Percentiles rank a stretch among this genome's conserved stretches.
These are phyloP conservation scores for Pardosa pseudoannulata DNA, from an alignment of 2,888 invertebrate genomes.

Conservation along the genomic window DNA sequence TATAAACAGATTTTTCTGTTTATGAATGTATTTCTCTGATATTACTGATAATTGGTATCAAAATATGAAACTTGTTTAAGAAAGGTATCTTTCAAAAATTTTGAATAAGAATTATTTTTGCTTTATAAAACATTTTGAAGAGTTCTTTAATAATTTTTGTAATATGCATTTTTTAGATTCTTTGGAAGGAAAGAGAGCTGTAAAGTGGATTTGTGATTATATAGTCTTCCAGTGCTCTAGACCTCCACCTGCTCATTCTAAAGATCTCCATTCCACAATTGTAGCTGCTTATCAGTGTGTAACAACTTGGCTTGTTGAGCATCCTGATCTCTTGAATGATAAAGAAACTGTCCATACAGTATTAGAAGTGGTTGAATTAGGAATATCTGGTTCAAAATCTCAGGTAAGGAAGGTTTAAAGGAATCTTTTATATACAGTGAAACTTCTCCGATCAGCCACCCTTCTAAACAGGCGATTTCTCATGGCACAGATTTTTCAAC, in stretches of 20 bases:
- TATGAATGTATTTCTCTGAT: too few relatives aligned
- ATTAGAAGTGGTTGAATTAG: constrained; percentile 96
- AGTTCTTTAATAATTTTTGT: too few relatives aligned
- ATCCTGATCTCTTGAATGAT: constrained; percentile 92
- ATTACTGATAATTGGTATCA: too few relatives aligned
- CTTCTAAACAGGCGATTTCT: too few relatives aligned
- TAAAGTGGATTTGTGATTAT: constrained; percentile 99
- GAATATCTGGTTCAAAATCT: constrained; percentile 95
- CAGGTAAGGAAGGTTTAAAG: constrained; percentile 79
- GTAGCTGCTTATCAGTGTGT: constrained; percentile 83
- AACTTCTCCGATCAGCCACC: too few relatives aligned
- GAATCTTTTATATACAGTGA: too few relatives aligned
- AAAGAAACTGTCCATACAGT: constrained; percentile 94
- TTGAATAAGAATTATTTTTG: too few relatives aligned
- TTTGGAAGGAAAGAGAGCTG: constrained; percentile 91
- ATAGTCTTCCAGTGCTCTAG: constrained; percentile 96
- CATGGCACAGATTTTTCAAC: too few relatives aligned
- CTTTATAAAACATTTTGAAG: too few relatives aligned
- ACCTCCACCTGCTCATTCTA: constrained; percentile 94
- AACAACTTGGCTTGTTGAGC: constrained; percentile 91
- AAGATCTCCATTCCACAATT: constrained; percentile 93
- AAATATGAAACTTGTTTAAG: too few relatives aligned
- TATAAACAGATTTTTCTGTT: too few relatives aligned
- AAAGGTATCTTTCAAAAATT: too few relatives aligned
- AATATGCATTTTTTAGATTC: constrained; percentile 82